Conservation (phyloP, 1,140 invertebrate genomes). For the Odontomachus brunneus region DNA sequence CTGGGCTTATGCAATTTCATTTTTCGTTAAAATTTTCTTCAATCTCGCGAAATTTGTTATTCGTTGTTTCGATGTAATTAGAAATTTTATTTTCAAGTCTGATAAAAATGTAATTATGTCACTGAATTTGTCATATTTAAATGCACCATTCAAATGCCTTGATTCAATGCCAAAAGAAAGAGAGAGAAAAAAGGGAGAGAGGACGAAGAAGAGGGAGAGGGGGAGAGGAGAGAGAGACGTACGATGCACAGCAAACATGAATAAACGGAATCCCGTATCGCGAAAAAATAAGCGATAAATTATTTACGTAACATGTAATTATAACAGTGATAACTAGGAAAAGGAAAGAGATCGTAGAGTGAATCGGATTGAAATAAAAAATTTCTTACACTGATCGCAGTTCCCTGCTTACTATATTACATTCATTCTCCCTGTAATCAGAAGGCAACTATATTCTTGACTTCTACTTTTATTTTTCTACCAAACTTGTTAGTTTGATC, state of each 20-base stretch:
- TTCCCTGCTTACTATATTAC: not conserved
- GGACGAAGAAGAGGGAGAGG: no score
- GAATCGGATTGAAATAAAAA: slow-evolving; percentile 30
- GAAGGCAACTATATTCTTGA: not conserved
- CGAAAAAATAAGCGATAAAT: slow-evolving; percentile 8
- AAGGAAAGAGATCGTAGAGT: not conserved
- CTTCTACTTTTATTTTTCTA: not conserved
- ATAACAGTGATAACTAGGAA: not conserved
- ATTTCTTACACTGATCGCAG: not conserved
- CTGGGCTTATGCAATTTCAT: not conserved
- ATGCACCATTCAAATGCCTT: no score
- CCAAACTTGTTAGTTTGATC: slow-evolving; percentile 10
- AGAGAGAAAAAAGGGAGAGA: no score
- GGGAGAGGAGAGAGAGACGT: no score
- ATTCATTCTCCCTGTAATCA: not conserved
- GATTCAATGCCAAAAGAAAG: no score
- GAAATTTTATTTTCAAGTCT: slow-evolving; percentile 10
- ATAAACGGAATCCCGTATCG: not conserved
- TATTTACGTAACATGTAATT: slow-evolving; percentile 35
- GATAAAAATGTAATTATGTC: not conserved
- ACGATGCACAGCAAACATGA: not conserved
- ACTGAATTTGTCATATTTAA: not conserved
- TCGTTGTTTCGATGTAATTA: slow-evolving; percentile 21
- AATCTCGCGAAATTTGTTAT: not conserved
- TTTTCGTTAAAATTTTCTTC: slow-evolving; percentile 29